Evolutionary conservation across 2,888 invertebrate species (phyloP).

Genomic region (Byasa hedistus): DNA sequence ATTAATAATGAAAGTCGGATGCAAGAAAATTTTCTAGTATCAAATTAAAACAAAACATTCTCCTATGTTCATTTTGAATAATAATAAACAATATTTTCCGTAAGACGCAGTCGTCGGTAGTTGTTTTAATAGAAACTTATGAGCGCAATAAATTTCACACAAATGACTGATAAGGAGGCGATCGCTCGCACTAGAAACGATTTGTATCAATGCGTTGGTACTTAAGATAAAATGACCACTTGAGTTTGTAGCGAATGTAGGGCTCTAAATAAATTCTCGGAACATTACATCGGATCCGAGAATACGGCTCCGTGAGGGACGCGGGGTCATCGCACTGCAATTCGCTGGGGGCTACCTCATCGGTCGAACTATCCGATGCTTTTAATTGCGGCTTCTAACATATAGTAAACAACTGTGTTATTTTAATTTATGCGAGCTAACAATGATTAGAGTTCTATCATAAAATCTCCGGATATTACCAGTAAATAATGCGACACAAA

Average conservation of each 20-base stretch:
- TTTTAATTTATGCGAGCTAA: not conserved
- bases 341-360: slow-evolving; percentile 45
- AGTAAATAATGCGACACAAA: not conserved
- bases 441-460: not conserved
- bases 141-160: slow-evolving; percentile 18
- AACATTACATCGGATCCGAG: slow-evolving; percentile 39
- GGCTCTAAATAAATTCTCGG: slow-evolving; percentile 34
- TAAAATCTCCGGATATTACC: not conserved
- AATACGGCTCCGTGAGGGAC: slow-evolving; percentile 33
- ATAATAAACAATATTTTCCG: not conserved
- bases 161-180: slow-evolving; percentile 23
- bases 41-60: no score
- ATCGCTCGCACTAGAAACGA: slow-evolving; percentile 33
- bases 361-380: slow-evolving; percentile 20
- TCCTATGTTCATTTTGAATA: not conserved
- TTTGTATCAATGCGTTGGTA: slow-evolving; percentile 27
- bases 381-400: slow-evolving; percentile 19
- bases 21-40: no score
- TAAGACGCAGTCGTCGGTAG: not conserved
- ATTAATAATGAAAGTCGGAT: no score
- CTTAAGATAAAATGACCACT: slow-evolving; percentile 23
- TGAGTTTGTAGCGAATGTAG: slow-evolving; percentile 19
- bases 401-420: not conserved
- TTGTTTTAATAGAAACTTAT: slow-evolving; percentile 12
- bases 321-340: slow-evolving; percentile 58